Evolutionary conservation across 1,140 invertebrate species (phyloP), one percentile per base, ranked within the genome.

Genomic region (Drosophila busckii): DNA sequence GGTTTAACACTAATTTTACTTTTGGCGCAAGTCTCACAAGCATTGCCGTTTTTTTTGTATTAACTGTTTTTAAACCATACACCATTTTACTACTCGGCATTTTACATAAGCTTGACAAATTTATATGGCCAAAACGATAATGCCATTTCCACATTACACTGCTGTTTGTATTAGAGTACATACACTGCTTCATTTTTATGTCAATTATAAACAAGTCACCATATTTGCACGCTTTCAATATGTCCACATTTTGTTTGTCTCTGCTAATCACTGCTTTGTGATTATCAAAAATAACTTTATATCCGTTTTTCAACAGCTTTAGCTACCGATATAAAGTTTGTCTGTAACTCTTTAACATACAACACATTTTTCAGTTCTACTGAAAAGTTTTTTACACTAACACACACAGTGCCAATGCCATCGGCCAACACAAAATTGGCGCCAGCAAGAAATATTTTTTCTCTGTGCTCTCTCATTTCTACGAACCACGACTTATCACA

Each of bases 341-440:
- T 16, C 6, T 37, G 12, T 4, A 37, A 19, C 2, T 37, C 13
- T 16, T 13, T 31, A 9, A 31, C 29, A n/a, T 31, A 31, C 8
- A 31, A n/a, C 29, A 31, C 29, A 9, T 31, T 31, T 31, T 31
- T 31, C 29, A 9, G 29, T 4, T 31, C n/a, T 31, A n/a, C n/a
- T n/a, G n/a, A n/a, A n/a, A n/a, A n/a, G n/a, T n/a, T n/a, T n/a
- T n/a, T n/a, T n/a, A n/a, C n/a, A n/a, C n/a, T n/a, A n/a, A n/a
- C 8, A 31, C 29, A 8, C 16, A 13, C 12, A n/a, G 29, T 31
- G 12, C 29, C n/a, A 13, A 31, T 13, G 29, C 29, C 29, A 31
- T 31, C 29, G 4, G 29, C 8, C 3, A 31, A 31, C 12, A 31
- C n/a, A 9, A 9, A 3, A 13, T 31, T n/a, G n/a, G n/a, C n/a